Evolutionary conservation across 1,140 invertebrate species (phyloP), one percentile per base, ranked within the genome.

Genomic region (Drosophila nannoptera): DNA sequence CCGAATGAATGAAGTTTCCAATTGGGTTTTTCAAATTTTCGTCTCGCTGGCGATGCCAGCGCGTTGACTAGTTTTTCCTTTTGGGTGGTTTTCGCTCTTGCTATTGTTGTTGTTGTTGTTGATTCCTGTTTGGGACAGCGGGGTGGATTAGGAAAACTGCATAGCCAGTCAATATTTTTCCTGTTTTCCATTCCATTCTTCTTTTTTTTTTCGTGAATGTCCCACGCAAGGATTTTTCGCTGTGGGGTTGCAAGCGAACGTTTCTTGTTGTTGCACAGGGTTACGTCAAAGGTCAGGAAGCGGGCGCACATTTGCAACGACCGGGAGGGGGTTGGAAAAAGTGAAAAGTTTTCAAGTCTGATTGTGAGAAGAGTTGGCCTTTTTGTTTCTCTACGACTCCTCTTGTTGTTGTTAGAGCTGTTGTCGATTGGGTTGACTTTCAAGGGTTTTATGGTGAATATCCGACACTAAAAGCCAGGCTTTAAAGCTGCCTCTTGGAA

Each of bases 1-100:
- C n/a, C 62, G 32, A 64, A 58, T 40, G 52, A 22, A 22, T 40
- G 52, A 22, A 22, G 22, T 40, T 36, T 68, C 80, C 61, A 80
- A 81, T 75, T 69, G 80, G 72, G 36, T 61, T 77, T 81, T 82
- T 75, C 61, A 64, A 50, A 75, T 73, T 77, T 83, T 68, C n/a
- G 12, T 43, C 40, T 14, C 58, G 33, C 12, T 68, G 50, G 65
- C 60, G 62, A 48, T 59, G 54, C 22, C 61, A 3, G 1, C 22
- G 53, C 59, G 36, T 12, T 59, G 55, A 33, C 59, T 60, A 32
- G 61, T 16, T 29, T 43, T 43, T 12, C 40, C 43, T 16, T 42
- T 50, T 53, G 60, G 59, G 81, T 70, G 62, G 68, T 70, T 66
- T 77, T 86, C 78, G 77, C 9, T 52, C n/a, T 77, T 62, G 43